Evolutionary conservation across 2,888 invertebrate genomes (phyloP).

Genomic region (Torymus aiolomorphi): DNA sequence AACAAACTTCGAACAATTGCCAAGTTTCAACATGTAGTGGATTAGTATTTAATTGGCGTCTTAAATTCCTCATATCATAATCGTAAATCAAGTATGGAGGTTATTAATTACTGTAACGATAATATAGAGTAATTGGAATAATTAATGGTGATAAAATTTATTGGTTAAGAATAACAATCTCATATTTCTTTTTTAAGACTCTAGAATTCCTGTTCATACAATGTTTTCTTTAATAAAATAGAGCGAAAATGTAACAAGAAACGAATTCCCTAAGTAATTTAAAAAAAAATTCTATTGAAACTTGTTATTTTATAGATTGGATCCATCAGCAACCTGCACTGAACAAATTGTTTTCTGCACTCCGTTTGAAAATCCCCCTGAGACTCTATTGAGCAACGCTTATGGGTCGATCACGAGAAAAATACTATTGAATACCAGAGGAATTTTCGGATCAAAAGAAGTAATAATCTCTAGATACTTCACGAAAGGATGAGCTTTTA

Average conservation of each 20-base stretch:
- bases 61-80: neutral
- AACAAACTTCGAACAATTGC: constrained; percentile 18
- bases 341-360: constrained; percentile 23
- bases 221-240: too few relatives aligned
- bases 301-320: constrained; percentile 34
- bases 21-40: constrained; percentile 16
- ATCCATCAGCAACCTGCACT: constrained; percentile 21
- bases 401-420: constrained; percentile 37
- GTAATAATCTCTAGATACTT: neutral
- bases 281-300: neutral
- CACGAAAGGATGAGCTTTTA: neutral
- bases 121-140: constrained; percentile 1
- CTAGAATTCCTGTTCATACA: too few relatives aligned
- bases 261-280: too few relatives aligned
- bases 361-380: constrained; percentile 11
- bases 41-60: constrained; percentile 24
- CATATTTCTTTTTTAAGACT: too few relatives aligned
- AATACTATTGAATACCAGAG: constrained; percentile 22
- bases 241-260: too few relatives aligned
- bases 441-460: constrained; percentile 31
- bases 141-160: neutral
- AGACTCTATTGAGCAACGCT: constrained; percentile 20
- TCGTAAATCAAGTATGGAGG: constrained; percentile 1
- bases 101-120: constrained; percentile 6
- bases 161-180: too few relatives aligned